Evolutionary conservation across 2,113 vertebrate species (phyloP).

Genomic region (Ctenomys sociabilis): DNA sequence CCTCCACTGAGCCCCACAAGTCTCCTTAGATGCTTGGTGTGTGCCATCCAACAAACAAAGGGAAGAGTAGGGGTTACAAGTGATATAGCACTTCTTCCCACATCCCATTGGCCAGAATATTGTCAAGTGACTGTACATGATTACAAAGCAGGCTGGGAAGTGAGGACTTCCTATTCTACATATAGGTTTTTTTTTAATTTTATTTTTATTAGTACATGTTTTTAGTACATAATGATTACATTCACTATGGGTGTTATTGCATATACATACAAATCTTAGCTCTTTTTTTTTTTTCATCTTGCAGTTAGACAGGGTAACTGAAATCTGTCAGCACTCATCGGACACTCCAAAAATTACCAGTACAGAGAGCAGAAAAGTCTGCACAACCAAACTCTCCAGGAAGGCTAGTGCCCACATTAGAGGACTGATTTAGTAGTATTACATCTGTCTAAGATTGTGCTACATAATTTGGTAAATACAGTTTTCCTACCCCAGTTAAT

Average conservation of each 20-base stretch:
- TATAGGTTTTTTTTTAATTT: neutral
- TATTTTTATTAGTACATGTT: neutral
- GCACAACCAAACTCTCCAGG: constrained; percentile 30
- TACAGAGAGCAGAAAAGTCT: neutral
- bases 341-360: neutral
- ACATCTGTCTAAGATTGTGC: constrained; percentile 75
- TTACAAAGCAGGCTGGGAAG: neutral
- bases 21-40: neutral
- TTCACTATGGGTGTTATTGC: neutral
- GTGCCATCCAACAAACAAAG: neutral
- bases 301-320: neutral
- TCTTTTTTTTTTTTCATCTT: neutral
- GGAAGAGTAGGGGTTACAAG: neutral
- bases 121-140: neutral
- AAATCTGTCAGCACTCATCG: constrained; percentile 9
- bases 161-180: neutral
- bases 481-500: constrained; percentile 61
- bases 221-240: neutral
- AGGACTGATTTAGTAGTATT: constrained; percentile 42
- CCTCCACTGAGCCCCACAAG: neutral
- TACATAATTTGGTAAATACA: constrained; percentile 63
- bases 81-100: neutral
- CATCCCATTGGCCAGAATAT: neutral
- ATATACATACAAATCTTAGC: neutral
- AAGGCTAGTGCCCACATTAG: neutral